Conservation (phyloP, 2,113 vertebrate species). For the Cynopterus brachyotis region DNA sequence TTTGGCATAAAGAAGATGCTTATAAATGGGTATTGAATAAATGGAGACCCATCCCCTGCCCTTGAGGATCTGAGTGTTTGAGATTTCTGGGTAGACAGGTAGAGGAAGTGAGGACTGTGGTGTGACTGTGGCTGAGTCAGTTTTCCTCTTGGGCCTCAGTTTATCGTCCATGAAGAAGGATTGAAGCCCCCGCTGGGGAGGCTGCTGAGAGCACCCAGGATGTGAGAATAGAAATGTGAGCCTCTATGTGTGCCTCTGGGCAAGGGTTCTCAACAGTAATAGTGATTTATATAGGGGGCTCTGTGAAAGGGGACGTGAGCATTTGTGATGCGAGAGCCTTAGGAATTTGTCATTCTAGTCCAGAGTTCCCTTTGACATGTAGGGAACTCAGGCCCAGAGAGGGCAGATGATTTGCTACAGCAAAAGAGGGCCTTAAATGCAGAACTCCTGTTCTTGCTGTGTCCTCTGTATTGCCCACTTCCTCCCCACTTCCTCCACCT, state of each 20-base stretch:
- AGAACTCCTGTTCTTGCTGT: not conserved
- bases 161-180: not conserved
- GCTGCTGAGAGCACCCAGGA: too few relatives aligned
- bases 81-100: not conserved
- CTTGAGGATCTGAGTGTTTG: not conserved
- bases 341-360: not conserved
- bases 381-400: not conserved
- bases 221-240: not conserved
- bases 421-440: not conserved
- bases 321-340: not conserved
- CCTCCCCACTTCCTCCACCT: not conserved
- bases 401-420: too few relatives aligned
- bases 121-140: not conserved
- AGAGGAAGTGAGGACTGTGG: not conserved
- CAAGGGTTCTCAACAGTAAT: not conserved
- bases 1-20: not conserved
- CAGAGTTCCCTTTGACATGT: not conserved
- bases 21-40: too few relatives aligned
- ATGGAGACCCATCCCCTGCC: not conserved
- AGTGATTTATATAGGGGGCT: not conserved
- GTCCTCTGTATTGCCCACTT: not conserved
- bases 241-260: not conserved
- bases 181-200: not conserved
- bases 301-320: fast-evolving
- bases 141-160: not conserved